Base-by-base conservation (phyloP, 2,113 vertebrate genomes). In the Boleophthalmus pectinirostris region DNA sequence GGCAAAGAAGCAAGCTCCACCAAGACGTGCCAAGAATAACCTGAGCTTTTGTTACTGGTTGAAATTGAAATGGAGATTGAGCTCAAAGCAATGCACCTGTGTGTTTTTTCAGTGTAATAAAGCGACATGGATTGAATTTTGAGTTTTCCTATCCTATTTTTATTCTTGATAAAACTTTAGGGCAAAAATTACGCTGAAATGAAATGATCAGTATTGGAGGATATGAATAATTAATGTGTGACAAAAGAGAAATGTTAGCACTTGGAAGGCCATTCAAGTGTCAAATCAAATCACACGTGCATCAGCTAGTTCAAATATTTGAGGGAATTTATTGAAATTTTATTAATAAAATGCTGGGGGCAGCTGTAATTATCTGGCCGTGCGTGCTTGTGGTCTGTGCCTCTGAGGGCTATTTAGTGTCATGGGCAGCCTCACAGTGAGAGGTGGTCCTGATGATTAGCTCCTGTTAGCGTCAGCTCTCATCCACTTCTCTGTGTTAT, bases 381-480 rank as follows among this genome's bases (percentile, higher is more conserved):
- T 77, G 29, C 10, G 73, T 7, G 72, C 82, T 74, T 72, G 72
- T 72, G 84, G 81, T 79, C 75, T 57, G 33, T 69, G 70, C 67
- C 82, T 85, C 65, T 53, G 75, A 85, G 82, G 83, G 77, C 80
- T 88, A 81, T 90, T 87, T 89, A 88, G 82, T 86, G 83, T 89
- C 84, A 77, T 84, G 73, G 83, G 78, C 76, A 73, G 86, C 79
- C 80, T 87, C 80, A 60, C 79, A 72, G 82, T 74, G 69, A 88
- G 88, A 84, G 79, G 85, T 85, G 85, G 81, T 81, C 77, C 82
- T 25, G 73, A 78, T 87, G 86, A 89, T 92, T 90, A 90, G 86
- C 86, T 87, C 85, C 86, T 82, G 88, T 91, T 90, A 89, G 84
- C 79, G 74, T 79, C 79, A 83, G 85, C 78, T 87, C 85, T 88